These are phyloP conservation scores for Melanotaenia nigrans DNA, from an alignment of 2,797 vertebrate species.

Conservation along the genomic window DNA sequence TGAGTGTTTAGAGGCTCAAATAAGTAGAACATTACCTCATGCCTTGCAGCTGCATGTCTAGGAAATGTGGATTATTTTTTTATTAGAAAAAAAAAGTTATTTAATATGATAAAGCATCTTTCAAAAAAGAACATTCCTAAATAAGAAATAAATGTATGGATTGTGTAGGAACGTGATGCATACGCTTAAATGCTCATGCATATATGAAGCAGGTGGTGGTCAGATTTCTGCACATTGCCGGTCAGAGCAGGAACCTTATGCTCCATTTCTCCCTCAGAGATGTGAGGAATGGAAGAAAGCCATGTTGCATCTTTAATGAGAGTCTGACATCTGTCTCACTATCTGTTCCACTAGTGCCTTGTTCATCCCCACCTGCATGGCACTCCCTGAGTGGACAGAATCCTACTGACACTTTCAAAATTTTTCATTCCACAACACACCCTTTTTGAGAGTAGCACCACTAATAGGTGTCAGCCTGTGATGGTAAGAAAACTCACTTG, in stretches of 20 bases:
- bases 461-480: conserved; percentile 4
- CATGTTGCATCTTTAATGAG: conserved; percentile 80
- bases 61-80: conserved; percentile 19
- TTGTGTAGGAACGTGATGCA: not conserved
- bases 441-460: not conserved
- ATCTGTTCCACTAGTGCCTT: conserved; percentile 43
- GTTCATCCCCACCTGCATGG: conserved; percentile 48
- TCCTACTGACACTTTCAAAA: conserved; percentile 7
- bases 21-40: conserved; percentile 47
- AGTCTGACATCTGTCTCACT: conserved; percentile 71
- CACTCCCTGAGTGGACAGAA: conserved; percentile 20
- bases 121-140: not conserved
- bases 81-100: conserved; percentile 4
- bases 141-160: not conserved
- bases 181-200: conserved; percentile 7
- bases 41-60: conserved; percentile 40
- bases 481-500: conserved; percentile 8
- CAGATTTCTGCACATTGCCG: conserved; percentile 60
- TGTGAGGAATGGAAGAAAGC: conserved; percentile 72
- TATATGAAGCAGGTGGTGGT: conserved; percentile 48
- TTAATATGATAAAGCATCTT: not conserved
- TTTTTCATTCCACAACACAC: conserved; percentile 16
- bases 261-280: conserved; percentile 67
- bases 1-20: conserved; percentile 59
- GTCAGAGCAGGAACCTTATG: conserved; percentile 62